Evolutionary conservation across 2,113 vertebrate species (phyloP), one percentile per base, ranked within the genome.

Genomic region (Serilophus lunatus): DNA sequence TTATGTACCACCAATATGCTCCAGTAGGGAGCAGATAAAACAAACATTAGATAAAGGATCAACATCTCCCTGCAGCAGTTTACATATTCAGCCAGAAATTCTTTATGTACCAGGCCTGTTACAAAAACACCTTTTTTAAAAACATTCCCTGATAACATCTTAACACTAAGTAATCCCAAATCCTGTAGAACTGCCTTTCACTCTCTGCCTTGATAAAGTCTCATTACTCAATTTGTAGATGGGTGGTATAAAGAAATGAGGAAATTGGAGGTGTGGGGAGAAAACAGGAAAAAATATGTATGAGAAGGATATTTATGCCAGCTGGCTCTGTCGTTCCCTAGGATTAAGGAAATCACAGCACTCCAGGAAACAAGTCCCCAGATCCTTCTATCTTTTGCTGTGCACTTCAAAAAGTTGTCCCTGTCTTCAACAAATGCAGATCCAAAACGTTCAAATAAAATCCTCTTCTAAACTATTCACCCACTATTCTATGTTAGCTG

Each of bases 101-200:
- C 89, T 60, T 51, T 60, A 63, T 63, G 38, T 82, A 69, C 54
- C 17, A 68, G 31, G 54, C 17, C 40, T 86, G 68, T 82, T 59
- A 93, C 44, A 26, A 93, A 85, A 93, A 79, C 68, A 63, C 50
- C 71, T 68, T 64, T 88, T 69, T 91, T 36, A 63, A 94, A 86
- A 83, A 18, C 38, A n/a, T 11, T 6, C 7, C 16, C n/a, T 57
- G 49, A 82, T 93, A 97, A 97, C 79, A 97, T 88, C 66, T 97
- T 96, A 96, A 91, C 35, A 20, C 93, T 90, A 71, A 94, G 95
- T 51, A 94, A 94, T 53, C 61, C 60, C 60, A 60, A 35, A 92
- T 74, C 23, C 64, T 60, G 54, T 47, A 90, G 64, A 91, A 50
- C 68, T 95, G 84, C 44, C 56, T 60, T 49, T 88, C 54, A 76